Percentiles rank a stretch among this genome's conserved stretches.
Conservation (phyloP, 1,140 invertebrate genomes). For the Drosophila auraria region DNA sequence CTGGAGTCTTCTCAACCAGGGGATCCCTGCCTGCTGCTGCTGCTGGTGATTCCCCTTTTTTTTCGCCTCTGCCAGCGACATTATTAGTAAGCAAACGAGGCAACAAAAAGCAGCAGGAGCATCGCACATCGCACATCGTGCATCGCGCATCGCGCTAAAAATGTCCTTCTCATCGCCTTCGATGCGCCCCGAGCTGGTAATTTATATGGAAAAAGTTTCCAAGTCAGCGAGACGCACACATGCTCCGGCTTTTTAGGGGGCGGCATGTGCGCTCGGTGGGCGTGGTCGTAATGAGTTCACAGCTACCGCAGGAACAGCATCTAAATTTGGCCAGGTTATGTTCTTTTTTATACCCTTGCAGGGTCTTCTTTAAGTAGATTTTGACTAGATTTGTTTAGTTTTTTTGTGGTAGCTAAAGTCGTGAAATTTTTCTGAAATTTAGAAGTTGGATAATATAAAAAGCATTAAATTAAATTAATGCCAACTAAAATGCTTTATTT, state of each 20-base stretch:
- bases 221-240: slow-evolving; percentile 46
- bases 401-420: too few species aligned
- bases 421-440: too few species aligned
- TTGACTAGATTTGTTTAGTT: too few species aligned
- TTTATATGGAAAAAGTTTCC: slow-evolving; percentile 70
- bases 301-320: slow-evolving; percentile 9
- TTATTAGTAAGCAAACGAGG: slow-evolving; percentile 59
- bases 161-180: slow-evolving; percentile 39
- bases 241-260: slow-evolving; percentile 20
- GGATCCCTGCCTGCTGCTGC: slow-evolving; percentile 14
- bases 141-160: slow-evolving; percentile 41
- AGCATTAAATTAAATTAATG: too few species aligned
- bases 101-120: slow-evolving; percentile 28
- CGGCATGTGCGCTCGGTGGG: slow-evolving; percentile 32
- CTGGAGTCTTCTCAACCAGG: background rate
- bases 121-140: slow-evolving; percentile 13
- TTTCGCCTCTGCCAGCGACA: slow-evolving; percentile 18
- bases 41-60: slow-evolving; percentile 23
- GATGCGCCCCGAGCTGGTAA: slow-evolving; percentile 64
- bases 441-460: too few species aligned
- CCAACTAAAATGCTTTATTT: too few species aligned
- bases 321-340: background rate
- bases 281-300: slow-evolving; percentile 49
- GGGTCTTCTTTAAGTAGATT: background rate
- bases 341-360: background rate